phyloP scores from a whole-genome alignment of 1,140 invertebrate species.

The Aphelinus certus region DNA sequence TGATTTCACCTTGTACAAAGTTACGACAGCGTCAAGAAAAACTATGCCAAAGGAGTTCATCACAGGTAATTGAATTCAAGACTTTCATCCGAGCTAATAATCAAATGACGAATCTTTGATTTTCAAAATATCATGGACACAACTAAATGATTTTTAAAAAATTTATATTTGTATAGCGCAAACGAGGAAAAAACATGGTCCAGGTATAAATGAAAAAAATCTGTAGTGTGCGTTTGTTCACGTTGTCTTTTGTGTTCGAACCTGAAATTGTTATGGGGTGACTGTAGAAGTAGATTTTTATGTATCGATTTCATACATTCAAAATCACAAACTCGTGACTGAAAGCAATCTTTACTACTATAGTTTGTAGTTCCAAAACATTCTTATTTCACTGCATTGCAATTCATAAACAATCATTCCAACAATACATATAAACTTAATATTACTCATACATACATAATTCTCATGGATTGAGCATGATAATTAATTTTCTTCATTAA shows the following conservation, averaged over 20 bases:
- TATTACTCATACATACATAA: no score
- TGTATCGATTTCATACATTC: slow-evolving; percentile 10
- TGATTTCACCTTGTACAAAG: slow-evolving; percentile 87
- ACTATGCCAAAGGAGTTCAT: slow-evolving; percentile 81
- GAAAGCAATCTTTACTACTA: slow-evolving; percentile 9
- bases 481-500: no score
- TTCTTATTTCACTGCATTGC: not conserved
- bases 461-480: no score
- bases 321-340: not conserved
- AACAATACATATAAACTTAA: no score
- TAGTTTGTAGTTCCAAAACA: slow-evolving; percentile 5
- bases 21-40: slow-evolving; percentile 79
- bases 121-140: not conserved
- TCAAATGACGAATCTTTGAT: slow-evolving; percentile 10
- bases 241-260: slow-evolving; percentile 41
- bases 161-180: slow-evolving; percentile 56
- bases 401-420: not conserved
- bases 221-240: slow-evolving; percentile 36
- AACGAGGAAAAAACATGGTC: slow-evolving; percentile 62
- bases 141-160: slow-evolving; percentile 28
- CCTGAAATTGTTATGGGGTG: slow-evolving; percentile 29
- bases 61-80: slow-evolving; percentile 69
- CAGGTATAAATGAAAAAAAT: slow-evolving; percentile 55
- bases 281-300: slow-evolving; percentile 29
- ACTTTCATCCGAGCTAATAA: not conserved